Evolutionary conservation across 2,888 invertebrate species (phyloP).

Genomic region (Hololepta plana): DNA sequence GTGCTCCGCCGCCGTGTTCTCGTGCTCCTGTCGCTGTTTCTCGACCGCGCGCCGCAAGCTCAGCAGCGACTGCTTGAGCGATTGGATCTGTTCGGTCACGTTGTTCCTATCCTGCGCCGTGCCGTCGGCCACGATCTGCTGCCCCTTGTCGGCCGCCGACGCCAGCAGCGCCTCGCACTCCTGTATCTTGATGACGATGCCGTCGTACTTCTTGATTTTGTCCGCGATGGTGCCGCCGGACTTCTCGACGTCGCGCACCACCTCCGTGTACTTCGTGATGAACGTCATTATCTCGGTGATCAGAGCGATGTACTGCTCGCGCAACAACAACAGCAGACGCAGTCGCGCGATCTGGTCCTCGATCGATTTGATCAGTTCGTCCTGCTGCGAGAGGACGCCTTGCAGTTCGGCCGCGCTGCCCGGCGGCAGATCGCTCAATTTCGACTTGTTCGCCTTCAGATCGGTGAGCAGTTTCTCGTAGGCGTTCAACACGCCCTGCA

Average conservation of each 20-base stretch:
- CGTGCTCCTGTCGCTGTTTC: slow-evolving; percentile 71
- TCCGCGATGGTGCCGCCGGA: slow-evolving; percentile 67
- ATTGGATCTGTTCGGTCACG: slow-evolving; percentile 74
- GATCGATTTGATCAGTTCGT: slow-evolving; percentile 67
- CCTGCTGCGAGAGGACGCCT: slow-evolving; percentile 62
- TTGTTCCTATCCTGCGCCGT: slow-evolving; percentile 72
- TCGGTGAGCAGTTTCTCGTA: slow-evolving; percentile 65
- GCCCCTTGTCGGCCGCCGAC: slow-evolving; percentile 79
- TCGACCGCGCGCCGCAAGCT: slow-evolving; percentile 67
- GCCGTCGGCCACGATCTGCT: slow-evolving; percentile 82
- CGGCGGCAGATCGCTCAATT: slow-evolving; percentile 58
- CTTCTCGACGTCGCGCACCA: slow-evolving; percentile 70
- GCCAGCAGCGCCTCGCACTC: slow-evolving; percentile 78
- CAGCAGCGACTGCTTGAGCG: slow-evolving; percentile 67
- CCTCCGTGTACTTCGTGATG: slow-evolving; percentile 69
- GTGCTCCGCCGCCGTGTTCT: slow-evolving; percentile 74
- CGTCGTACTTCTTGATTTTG: slow-evolving; percentile 74
- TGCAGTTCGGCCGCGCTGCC: slow-evolving; percentile 63
- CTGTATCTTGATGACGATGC: slow-evolving; percentile 70
- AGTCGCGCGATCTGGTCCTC: slow-evolving; percentile 73
- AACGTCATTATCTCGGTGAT: slow-evolving; percentile 79
- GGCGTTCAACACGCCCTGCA: slow-evolving; percentile 59
- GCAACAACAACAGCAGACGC: slow-evolving; percentile 55
- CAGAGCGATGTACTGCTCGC: slow-evolving; percentile 77
- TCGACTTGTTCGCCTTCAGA: slow-evolving; percentile 58